Evolutionary conservation across 2,888 invertebrate genomes (phyloP).

Genomic region (Heliconius aoede): DNA sequence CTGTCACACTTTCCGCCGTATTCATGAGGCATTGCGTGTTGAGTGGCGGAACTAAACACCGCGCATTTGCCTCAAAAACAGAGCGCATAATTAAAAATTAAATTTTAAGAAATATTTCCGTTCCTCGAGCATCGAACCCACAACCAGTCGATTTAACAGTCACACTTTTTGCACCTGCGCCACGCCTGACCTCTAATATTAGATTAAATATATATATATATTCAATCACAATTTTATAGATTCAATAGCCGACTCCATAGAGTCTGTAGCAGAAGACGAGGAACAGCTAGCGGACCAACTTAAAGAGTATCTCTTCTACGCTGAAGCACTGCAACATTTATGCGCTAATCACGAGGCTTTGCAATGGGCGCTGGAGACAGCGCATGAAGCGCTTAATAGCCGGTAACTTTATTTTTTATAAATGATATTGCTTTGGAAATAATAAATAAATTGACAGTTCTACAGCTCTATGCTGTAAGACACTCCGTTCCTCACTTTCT

Average conservation of each 20-base stretch:
- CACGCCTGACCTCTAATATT: no score
- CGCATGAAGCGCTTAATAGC: conserved; percentile 85
- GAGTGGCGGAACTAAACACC: no score
- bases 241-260: conserved; percentile 88
- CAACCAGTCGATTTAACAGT: no score
- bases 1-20: no score
- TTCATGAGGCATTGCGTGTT: no score
- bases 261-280: conserved; percentile 90
- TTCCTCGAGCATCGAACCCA: no score
- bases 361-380: conserved; percentile 88
- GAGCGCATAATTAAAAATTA: no score
- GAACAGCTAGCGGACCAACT: conserved; percentile 92
- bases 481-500: not conserved
- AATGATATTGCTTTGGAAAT: no score
- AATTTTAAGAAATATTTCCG: no score
- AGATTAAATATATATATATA: not conserved
- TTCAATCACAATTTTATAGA: conserved; percentile 69
- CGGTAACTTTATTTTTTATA: conserved; percentile 58
- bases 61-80: no score
- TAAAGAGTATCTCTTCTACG: conserved; percentile 92
- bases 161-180: no score
- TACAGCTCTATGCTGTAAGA: not conserved
- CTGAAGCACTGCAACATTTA: conserved; percentile 88
- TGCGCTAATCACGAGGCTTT: conserved; percentile 89
- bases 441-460: no score